Conservation (phyloP, 2,888 invertebrate species). For the Copidosoma aretas region DNA sequence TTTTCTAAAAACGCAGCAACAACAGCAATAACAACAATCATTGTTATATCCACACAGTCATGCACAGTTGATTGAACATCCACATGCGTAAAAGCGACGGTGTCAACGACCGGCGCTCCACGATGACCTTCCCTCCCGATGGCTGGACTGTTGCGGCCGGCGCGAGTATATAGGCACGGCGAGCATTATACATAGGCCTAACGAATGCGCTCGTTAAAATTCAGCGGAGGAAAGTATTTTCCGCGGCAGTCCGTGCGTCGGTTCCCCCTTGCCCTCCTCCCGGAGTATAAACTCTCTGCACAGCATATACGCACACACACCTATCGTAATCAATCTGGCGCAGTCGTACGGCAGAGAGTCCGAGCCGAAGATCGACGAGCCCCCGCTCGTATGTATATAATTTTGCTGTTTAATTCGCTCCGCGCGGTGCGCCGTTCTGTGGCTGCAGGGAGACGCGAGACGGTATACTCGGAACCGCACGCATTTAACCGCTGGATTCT, state of each 20-base stretch:
- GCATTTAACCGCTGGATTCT: too few species aligned
- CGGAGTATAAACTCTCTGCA: too few species aligned
- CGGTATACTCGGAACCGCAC: too few species aligned
- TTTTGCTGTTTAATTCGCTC: too few species aligned
- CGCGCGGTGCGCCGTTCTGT: too few species aligned
- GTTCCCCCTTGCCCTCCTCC: too few species aligned
- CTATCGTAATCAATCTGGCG: not conserved
- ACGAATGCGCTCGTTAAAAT: constrained; percentile 40
- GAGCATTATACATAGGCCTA: constrained; percentile 10
- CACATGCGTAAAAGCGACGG: not conserved
- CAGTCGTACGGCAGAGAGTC: not conserved
- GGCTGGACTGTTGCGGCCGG: not conserved
- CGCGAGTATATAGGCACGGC: not conserved
- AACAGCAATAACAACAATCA: too few species aligned
- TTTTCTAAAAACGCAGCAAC: too few species aligned
- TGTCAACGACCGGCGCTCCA: constrained; percentile 31
- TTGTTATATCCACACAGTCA: too few species aligned
- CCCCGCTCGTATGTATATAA: not conserved
- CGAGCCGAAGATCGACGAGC: constrained; percentile 1
- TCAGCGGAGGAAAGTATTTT: constrained; percentile 37
- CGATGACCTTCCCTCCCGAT: constrained; percentile 34
- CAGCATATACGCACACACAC: not conserved
- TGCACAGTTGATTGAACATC: too few species aligned
- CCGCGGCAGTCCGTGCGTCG: constrained; percentile 6
- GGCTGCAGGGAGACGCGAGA: too few species aligned